Percentiles rank a stretch among this genome's conserved stretches.
Conservation (phyloP, 2,113 vertebrate species). For the Atrichornis clamosus region DNA sequence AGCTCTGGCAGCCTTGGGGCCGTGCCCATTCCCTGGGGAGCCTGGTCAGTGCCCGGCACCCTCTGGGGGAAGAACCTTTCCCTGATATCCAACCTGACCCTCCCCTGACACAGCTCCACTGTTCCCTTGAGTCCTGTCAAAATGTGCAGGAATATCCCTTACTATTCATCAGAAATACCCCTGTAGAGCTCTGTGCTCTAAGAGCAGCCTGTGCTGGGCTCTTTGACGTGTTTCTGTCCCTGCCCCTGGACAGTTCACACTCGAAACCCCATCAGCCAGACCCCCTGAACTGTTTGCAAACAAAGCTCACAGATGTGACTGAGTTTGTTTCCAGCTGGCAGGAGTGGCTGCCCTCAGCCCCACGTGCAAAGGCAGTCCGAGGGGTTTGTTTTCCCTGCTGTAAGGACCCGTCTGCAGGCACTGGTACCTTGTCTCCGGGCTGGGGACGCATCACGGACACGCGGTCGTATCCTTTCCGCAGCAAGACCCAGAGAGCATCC, state of each 20-base stretch:
- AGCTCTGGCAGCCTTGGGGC: neutral
- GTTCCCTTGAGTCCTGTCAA: neutral
- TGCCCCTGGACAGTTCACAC: neutral
- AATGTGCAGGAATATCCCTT: neutral
- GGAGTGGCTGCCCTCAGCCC: neutral
- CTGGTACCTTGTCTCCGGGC: constrained; percentile 92
- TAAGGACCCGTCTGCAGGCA: neutral
- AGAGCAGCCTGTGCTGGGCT: neutral
- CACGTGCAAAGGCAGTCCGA: neutral
- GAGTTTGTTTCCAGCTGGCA: neutral
- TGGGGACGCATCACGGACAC: constrained; percentile 97
- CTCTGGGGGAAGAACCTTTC: neutral
- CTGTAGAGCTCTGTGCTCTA: neutral
- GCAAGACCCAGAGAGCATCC: constrained; percentile 91
- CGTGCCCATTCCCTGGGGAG: neutral
- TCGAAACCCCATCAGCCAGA: no score
- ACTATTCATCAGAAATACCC: no score
- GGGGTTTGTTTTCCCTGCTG: neutral
- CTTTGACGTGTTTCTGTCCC: neutral
- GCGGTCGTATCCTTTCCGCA: constrained; percentile 91
- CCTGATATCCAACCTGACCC: neutral
- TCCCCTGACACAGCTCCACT: neutral
- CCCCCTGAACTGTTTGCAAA: neutral
- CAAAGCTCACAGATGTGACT: neutral
- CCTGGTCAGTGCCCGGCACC: neutral